Base-by-base conservation (phyloP, 1,140 invertebrate species). In the Solen grandis region DNA sequence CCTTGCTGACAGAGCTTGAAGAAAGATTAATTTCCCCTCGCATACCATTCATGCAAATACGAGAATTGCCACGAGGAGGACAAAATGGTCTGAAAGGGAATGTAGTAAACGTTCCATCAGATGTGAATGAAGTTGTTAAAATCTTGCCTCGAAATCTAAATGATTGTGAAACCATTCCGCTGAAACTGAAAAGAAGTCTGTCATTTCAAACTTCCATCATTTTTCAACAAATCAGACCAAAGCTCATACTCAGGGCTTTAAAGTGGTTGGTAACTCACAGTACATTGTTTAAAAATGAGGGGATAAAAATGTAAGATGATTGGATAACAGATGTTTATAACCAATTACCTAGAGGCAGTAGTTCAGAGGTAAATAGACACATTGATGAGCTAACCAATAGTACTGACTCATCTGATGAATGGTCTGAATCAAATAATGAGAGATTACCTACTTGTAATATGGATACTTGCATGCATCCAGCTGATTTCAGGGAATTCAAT, bases 391-490 rank as follows among this genome's bases (percentile, higher is more conserved):
- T 14, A 60, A 60, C 59, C 33, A 16, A n/a, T 22, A 31, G 16
- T 29, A 60, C 27, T 60, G 59, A 25, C 16, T 27, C 22, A 8
- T 46, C 19, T 60, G 66, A 80, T 52, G 35, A 60, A 33, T 69
- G 36, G 29, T 60, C 62, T 70, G 77, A 80, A 70, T 27, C 60
- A 10, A n/a, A 33, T 63, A 65, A 41, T 63, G 55, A 60, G 16
- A 22, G 46, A 31, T 25, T 29, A 19, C 16, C 55, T 50, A 16
- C 27, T 29, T 57, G 66, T 16, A 80, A 80, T 80, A 19, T 36
- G n/a, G 77, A 80, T n/a, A 80, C 77, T 14, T n/a, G 72, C 5
- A 16, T 80, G 27, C 35, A 72, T 19, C 25, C 46, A 38, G 57
- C 22, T 22, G 68, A 72, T 73, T 22, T 31, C 22, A 27, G 55